phyloP scores from a whole-genome alignment of 2,113 vertebrate genomes.

The Trogon melanurus region DNA sequence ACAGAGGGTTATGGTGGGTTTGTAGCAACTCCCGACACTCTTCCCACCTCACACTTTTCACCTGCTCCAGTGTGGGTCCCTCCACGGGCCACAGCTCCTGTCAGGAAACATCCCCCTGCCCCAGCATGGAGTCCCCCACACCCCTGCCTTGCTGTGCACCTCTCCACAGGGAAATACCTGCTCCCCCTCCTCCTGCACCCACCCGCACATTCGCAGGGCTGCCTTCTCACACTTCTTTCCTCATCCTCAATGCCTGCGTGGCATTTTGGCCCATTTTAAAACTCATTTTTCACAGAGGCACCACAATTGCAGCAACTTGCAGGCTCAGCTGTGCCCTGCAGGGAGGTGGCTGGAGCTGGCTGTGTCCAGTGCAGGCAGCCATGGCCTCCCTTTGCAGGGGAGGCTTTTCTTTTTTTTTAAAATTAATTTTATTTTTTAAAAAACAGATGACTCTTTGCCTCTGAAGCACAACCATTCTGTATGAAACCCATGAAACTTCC shows the following conservation, averaged over 20 bases:
- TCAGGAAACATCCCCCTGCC: background rate
- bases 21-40: fast-evolving
- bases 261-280: background rate
- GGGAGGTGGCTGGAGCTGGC: background rate
- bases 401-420: background rate
- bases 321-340: background rate
- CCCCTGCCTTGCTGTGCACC: background rate
- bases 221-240: background rate
- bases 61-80: background rate
- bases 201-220: background rate
- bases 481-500: fast-evolving
- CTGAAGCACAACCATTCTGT: fast-evolving
- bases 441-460: too few species aligned
- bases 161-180: background rate
- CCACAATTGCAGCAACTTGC: too few species aligned
- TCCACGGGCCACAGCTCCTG: fast-evolving
- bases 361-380: fast-evolving
- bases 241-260: background rate
- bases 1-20: background rate
- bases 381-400: background rate
- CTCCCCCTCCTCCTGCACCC: background rate
- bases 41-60: background rate
- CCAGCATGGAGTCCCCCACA: fast-evolving
- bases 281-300: fast-evolving
- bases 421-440: background rate